Percentiles rank a stretch among this genome's conserved stretches.
phyloP scores from a whole-genome alignment of 35 echinoderm and acorn worm species.

The Patiria miniata region DNA sequence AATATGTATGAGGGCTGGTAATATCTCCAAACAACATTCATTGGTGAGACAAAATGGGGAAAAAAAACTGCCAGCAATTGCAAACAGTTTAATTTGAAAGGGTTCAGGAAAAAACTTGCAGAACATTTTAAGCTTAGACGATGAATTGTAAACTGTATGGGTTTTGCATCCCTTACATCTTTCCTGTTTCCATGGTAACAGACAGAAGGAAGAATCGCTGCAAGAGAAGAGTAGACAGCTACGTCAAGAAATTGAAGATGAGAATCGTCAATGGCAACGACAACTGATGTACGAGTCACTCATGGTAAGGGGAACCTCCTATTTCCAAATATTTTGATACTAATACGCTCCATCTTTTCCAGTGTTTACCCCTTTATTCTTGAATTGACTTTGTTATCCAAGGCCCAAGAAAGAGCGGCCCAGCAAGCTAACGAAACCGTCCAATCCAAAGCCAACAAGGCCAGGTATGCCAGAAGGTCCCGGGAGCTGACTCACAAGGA shows the following conservation, averaged over 20 bases:
- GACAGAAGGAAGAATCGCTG: neutral
- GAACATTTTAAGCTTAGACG: too few species aligned
- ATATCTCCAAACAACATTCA: too few species aligned
- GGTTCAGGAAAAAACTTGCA: too few species aligned
- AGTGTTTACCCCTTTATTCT: too few species aligned
- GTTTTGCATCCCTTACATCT: neutral
- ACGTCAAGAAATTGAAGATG: neutral
- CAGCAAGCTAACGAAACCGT: slow-evolving; percentile 38
- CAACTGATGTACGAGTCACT: neutral
- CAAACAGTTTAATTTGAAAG: too few species aligned
- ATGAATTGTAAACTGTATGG: too few species aligned
- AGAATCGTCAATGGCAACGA: neutral
- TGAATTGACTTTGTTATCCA: neutral
- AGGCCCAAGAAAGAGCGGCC: slow-evolving; percentile 36
- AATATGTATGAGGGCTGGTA: too few species aligned
- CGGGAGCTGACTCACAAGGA: slow-evolving; percentile 45
- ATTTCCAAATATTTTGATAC: too few species aligned
- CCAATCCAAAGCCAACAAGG: slow-evolving; percentile 43
- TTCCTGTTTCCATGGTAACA: neutral
- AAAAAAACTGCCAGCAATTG: too few species aligned
- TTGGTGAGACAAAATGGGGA: too few species aligned
- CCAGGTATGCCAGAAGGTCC: neutral
- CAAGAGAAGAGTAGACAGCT: slow-evolving; percentile 8
- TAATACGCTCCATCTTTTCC: too few species aligned
- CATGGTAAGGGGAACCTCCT: neutral